Conservation (phyloP, 2,113 vertebrate species). For the Tragelaphus strepsiceros region DNA sequence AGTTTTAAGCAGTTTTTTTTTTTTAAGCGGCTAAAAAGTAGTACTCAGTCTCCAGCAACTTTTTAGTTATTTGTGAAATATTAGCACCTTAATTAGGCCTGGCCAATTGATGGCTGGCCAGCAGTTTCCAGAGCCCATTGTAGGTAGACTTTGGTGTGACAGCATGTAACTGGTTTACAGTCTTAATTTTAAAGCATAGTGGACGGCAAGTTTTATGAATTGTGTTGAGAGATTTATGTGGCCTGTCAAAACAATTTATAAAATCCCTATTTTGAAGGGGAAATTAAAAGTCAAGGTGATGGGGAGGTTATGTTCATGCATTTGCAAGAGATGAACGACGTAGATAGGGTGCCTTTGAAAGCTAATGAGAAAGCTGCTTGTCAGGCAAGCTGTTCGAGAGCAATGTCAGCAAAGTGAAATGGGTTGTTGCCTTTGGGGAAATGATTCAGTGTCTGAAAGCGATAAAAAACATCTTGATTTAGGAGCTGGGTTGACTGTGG, state of each 20-base stretch:
- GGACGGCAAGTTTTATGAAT: not conserved
- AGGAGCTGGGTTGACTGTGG: not conserved
- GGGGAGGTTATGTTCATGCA: not conserved
- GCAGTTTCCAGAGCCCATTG: not conserved
- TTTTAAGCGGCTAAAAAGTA: not conserved
- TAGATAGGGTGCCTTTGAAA: not conserved
- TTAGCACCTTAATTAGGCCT: not conserved
- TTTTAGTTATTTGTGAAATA: not conserved
- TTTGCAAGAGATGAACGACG: not conserved
- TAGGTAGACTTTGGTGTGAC: not conserved
- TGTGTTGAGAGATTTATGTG: not conserved
- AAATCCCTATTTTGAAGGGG: conserved; percentile 4
- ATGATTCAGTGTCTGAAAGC: not conserved
- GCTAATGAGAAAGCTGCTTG: conserved; percentile 38
- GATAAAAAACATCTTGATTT: not conserved
- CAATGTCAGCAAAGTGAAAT: conserved; percentile 10
- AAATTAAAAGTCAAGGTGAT: conserved; percentile 53
- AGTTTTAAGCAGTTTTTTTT: not conserved
- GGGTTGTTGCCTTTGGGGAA: conserved; percentile 3
- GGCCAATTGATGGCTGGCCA: not conserved
- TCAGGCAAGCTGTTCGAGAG: conserved; percentile 27
- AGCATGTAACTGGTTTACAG: not conserved
- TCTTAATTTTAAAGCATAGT: conserved; percentile 32
- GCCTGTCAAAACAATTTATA: conserved; percentile 32
- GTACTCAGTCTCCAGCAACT: not conserved